phyloP scores from a whole-genome alignment of 1,140 invertebrate genomes.

The Vanessa tameamea region DNA sequence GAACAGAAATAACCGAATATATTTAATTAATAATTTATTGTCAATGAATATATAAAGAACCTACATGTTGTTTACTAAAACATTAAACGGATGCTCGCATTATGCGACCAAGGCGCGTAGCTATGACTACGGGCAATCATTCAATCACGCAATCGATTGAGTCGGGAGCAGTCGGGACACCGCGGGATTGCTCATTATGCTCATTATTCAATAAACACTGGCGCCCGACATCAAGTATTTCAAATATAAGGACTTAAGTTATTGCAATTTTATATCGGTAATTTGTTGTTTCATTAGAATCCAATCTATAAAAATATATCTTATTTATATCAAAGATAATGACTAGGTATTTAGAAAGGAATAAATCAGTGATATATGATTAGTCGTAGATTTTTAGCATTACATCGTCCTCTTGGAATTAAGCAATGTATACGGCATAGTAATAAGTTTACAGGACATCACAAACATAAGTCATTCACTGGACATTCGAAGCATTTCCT shows the following conservation, averaged over 20 bases:
- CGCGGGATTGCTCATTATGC: slow-evolving; percentile 69
- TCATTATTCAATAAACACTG: slow-evolving; percentile 58
- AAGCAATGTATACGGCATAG: not conserved
- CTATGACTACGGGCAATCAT: slow-evolving; percentile 71
- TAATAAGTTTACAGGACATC: not conserved
- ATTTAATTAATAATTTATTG: not conserved
- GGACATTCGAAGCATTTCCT: slow-evolving; percentile 61
- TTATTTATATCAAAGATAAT: too few species aligned
- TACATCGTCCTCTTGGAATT: not conserved
- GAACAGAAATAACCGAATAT: too few species aligned
- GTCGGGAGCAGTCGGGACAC: slow-evolving; percentile 36
- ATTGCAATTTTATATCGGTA: not conserved
- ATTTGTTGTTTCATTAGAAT: not conserved
- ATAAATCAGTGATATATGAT: not conserved
- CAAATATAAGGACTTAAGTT: not conserved
- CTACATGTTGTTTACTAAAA: slow-evolving; percentile 18
- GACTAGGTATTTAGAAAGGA: too few species aligned
- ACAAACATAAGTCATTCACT: slow-evolving; percentile 35
- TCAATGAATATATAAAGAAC: not conserved
- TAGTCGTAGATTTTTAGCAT: not conserved
- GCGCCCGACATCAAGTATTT: slow-evolving; percentile 47
- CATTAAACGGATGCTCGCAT: slow-evolving; percentile 33
- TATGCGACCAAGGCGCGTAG: slow-evolving; percentile 41
- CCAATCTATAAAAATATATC: too few species aligned
- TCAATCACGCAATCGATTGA: slow-evolving; percentile 73